Conservation (phyloP, 2,797 vertebrate species). For the Mastacembelus armatus region DNA sequence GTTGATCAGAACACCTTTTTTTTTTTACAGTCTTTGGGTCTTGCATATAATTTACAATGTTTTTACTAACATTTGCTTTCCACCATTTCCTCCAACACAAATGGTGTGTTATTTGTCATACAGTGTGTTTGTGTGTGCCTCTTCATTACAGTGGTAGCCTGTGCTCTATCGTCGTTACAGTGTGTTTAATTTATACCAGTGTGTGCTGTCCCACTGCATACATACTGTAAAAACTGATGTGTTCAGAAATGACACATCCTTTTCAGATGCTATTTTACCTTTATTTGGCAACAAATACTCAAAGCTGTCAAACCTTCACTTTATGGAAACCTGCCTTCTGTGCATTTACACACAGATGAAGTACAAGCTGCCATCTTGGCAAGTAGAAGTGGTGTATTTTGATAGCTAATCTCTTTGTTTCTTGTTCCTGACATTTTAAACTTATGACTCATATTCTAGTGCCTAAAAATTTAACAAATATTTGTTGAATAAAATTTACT, state of each 20-base stretch:
- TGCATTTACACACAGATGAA: conserved; percentile 68
- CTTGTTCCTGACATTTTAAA: conserved; percentile 59
- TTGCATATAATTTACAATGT: too few species aligned
- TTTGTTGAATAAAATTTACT: conserved; percentile 43
- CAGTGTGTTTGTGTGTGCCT: not conserved
- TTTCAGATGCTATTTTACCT: conserved; percentile 27
- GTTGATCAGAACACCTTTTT: conserved; percentile 53
- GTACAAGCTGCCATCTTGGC: conserved; percentile 68
- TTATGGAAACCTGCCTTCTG: conserved; percentile 64
- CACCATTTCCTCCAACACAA: too few species aligned
- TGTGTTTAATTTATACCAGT: not conserved
- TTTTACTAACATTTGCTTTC: too few species aligned
- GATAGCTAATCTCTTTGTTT: conserved; percentile 55
- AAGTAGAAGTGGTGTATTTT: conserved; percentile 32
- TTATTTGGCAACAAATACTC: conserved; percentile 58
- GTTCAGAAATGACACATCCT: conserved; percentile 20
- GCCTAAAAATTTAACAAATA: conserved; percentile 53
- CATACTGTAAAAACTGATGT: conserved; percentile 7
- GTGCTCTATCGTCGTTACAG: conserved; percentile 15
- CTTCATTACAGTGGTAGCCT: not conserved
- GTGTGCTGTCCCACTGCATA: conserved; percentile 7
- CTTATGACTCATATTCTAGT: conserved; percentile 29
- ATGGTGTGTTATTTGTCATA: conserved; percentile 15
- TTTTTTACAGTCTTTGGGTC: too few species aligned
- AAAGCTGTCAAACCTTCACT: conserved; percentile 55